Base-by-base conservation (phyloP, 2,888 invertebrate species). In the Geophilus truncorum region DNA sequence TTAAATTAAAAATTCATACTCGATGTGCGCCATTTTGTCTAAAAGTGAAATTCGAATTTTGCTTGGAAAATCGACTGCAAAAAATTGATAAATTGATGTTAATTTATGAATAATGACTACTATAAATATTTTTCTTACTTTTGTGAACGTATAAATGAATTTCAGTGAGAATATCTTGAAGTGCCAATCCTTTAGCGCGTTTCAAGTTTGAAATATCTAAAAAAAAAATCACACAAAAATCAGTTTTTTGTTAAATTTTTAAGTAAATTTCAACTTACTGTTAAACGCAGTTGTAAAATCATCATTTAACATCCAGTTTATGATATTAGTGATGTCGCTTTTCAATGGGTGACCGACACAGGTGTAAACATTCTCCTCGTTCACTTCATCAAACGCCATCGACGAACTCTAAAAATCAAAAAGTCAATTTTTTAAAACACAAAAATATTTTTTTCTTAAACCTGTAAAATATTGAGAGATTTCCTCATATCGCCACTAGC, bases 401-500 rank as follows among this genome's bases (percentile, higher is more conserved):
- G 95, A 94, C 12, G 97, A 95, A 88, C 97, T 96, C 88, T 90
- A 85, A 75, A 85, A 84, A 75, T n/a, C 4, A 36, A 1, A 36
- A 36, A 36, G 1, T 36, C n/a, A n/a, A n/a, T n/a, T 36, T 36
- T 36, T 36, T 10, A 62, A 7, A 7, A 62, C 5, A 18, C 7
- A 7, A 62, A 62, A 62, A 12, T 7, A 12, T 23, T 62, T 5
- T 62, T 62, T 0, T 62, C 10, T 1, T 3, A 23, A 15, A 81
- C 86, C 89, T 99, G 98, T 78, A 99, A 89, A 25, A 98, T 94
- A 88, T 99, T 99, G 25, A 99, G 88, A 0, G 98, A 96, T 87
- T 94, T 95, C 84, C 99, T 91, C 99, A 99, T 99, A 88, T 99
- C 99, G 12, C 99, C 99, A 81, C 93, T 93, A 0, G 97, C 94